These are phyloP conservation scores for Parnassius apollo DNA, from an alignment of 2,888 invertebrate genomes.

Conservation along the genomic window DNA sequence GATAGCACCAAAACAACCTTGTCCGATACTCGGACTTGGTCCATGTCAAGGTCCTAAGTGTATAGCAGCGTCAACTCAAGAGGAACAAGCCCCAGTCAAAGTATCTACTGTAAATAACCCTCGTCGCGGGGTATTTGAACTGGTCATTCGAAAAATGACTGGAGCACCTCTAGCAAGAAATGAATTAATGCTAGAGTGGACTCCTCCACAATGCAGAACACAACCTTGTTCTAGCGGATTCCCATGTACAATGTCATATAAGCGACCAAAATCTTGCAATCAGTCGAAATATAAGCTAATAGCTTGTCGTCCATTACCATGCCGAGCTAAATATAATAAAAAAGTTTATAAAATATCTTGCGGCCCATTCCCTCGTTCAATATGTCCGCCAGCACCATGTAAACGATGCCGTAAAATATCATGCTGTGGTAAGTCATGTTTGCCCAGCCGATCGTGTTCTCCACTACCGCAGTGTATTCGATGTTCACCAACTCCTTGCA, in stretches of 20 bases:
- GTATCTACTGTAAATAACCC: conserved; percentile 60
- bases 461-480: conserved; percentile 2
- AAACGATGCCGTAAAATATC: background rate
- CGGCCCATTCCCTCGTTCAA: conserved; percentile 37
- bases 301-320: conserved; percentile 47
- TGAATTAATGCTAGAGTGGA: conserved; percentile 74
- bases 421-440: conserved; percentile 27
- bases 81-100: conserved; percentile 58
- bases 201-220: conserved; percentile 58
- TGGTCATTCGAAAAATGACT: conserved; percentile 63
- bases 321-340: conserved; percentile 45
- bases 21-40: conserved; percentile 54
- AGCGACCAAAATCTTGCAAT: conserved; percentile 38
- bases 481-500: conserved; percentile 2
- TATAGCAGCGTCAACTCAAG: conserved; percentile 44
- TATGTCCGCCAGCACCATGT: background rate
- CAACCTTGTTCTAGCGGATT: conserved; percentile 37
- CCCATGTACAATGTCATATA: conserved; percentile 41
- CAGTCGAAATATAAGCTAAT: conserved; percentile 56
- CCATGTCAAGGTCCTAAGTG: conserved; percentile 66
- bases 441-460: conserved; percentile 32
- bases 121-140: conserved; percentile 69
- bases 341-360: conserved; percentile 46
- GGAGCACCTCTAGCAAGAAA: conserved; percentile 70
- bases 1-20: conserved; percentile 57